phyloP scores from a whole-genome alignment of 2,888 invertebrate genomes.

The Erebia palarica region DNA sequence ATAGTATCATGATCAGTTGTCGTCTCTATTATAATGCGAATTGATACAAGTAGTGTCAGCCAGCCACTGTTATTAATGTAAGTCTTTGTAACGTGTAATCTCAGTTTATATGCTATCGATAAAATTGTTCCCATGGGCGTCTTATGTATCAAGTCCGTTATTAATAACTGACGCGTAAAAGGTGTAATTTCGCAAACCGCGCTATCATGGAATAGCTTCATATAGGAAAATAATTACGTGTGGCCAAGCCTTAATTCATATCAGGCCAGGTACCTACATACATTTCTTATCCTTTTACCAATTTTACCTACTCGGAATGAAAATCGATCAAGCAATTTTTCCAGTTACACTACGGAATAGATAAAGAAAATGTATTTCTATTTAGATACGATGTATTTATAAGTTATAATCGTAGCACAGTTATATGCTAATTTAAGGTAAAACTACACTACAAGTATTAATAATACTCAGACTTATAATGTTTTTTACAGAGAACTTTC shows the following conservation, averaged over 20 bases:
- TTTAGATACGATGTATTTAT: no score
- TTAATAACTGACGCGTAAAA: slow-evolving; percentile 58
- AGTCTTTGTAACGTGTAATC: slow-evolving; percentile 53
- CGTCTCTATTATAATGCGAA: neutral
- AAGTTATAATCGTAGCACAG: no score
- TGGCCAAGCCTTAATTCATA: slow-evolving; percentile 3
- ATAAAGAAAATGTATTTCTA: no score
- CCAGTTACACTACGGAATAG: no score
- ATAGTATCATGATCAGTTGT: neutral
- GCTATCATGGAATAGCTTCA: slow-evolving; percentile 55
- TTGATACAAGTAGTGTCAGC: slow-evolving; percentile 50
- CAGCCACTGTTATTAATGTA: slow-evolving; percentile 54
- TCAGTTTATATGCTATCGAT: slow-evolving; percentile 52
- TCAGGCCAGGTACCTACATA: no score
- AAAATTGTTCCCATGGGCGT: slow-evolving; percentile 65
- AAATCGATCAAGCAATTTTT: no score
- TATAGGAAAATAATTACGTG: slow-evolving; percentile 55
- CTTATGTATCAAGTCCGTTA: slow-evolving; percentile 63
- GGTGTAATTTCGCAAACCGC: slow-evolving; percentile 71
- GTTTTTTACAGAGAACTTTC: no score
- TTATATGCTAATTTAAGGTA: no score
- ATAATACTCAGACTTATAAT: no score
- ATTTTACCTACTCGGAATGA: no score
- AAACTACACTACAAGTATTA: no score
- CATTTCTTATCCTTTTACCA: no score